Evolutionary conservation across 2,797 vertebrate species (phyloP), one percentile per base, ranked within the genome.

Genomic region (Microctenopoma lineatum): DNA sequence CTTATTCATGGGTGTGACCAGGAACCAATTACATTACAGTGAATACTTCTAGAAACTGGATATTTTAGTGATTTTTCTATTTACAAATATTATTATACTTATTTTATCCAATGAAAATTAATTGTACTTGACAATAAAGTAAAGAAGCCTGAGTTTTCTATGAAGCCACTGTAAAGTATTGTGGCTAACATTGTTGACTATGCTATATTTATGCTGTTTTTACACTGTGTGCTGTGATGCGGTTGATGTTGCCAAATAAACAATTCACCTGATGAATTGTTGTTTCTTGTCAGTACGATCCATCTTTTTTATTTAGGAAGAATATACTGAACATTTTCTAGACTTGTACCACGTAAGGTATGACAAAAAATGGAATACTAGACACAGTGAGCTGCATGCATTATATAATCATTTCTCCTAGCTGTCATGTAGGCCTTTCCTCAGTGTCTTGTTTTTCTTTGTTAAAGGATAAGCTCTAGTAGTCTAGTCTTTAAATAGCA

Each of bases 231-330:
- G 73, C 78, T 86, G 83, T 88, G 62, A 73, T 89, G 45, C 59
- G 25, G 66, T 86, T 79, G 77, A 85, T 75, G 66, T 87, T 81
- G 41, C 59, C 26, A 73, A 92, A 92, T 92, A 94, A 93, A 91
- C 88, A 90, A 81, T 87, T 90, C 88, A 83, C 53, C 77, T 88
- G 80, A 91, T 91, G 88, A 90, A 91, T 89, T 84, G 87, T 88
- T 83, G 66, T 81, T 87, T 87, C 25, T 78, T 87, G 74, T 89
- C 64, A 60, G 63, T 55, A 55, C 45, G 3, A 64, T 76, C 63
- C 57, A 38, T 64, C 74, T 73, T 59, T 62, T 9, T 5, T 4
- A 26, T 50, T 13, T 39, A 39, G 4, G 6, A 6, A 3, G 14
- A 1, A 29, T 36, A 55, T 48, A 62, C 46, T 52, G 4, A 6